phyloP scores from a whole-genome alignment of 2,888 invertebrate genomes.

The Macrosiphum euphorbiae region DNA sequence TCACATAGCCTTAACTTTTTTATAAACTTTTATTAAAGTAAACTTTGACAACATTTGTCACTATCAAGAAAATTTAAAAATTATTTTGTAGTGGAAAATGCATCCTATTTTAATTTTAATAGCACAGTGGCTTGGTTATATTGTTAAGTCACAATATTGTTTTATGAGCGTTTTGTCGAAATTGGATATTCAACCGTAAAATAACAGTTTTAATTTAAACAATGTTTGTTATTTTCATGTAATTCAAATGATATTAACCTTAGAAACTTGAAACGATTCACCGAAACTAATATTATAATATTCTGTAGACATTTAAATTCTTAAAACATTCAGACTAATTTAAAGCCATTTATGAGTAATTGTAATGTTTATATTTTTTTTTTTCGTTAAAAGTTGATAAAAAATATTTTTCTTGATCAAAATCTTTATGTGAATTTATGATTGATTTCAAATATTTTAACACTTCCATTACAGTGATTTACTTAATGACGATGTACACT shows the following conservation, averaged over 20 bases:
- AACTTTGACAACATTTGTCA: too few relatives aligned
- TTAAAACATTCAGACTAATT: not conserved
- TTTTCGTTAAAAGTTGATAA: not conserved
- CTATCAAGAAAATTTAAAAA: too few relatives aligned
- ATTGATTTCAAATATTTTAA: too few relatives aligned
- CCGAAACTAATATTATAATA: not conserved
- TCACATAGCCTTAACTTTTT: too few relatives aligned
- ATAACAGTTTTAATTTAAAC: not conserved
- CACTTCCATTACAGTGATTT: too few relatives aligned
- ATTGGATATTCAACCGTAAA: not conserved
- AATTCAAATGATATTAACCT: not conserved
- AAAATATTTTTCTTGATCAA: not conserved
- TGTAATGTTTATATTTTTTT: too few relatives aligned
- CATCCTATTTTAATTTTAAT: too few relatives aligned
- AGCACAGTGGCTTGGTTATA: too few relatives aligned
- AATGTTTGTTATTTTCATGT: not conserved
- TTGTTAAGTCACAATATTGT: too few relatives aligned
- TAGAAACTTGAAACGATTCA: not conserved
- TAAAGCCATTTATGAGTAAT: not conserved
- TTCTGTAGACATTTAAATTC: not conserved
- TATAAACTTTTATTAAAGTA: too few relatives aligned
- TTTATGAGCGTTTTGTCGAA: not conserved
- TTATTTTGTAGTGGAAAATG: too few relatives aligned
- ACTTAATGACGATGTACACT: too few relatives aligned
- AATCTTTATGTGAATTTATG: not conserved